Base-by-base conservation (phyloP, 2,797 vertebrate species). In the Adelosebastes latens region DNA sequence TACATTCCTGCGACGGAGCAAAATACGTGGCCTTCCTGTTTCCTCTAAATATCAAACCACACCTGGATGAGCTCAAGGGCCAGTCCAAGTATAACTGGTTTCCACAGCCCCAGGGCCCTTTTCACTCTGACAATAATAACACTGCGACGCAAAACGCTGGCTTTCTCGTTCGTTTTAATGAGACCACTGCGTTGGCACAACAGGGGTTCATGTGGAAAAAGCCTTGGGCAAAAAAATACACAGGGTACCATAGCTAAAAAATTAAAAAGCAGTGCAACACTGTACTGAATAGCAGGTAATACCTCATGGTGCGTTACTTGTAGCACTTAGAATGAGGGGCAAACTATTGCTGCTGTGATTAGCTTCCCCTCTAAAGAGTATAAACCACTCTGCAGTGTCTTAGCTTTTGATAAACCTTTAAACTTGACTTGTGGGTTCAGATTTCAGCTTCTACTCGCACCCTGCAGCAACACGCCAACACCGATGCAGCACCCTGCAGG, bases 1-100 rank as follows among this genome's bases (percentile, higher is more conserved):
- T 55, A 68, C 70, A 79, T 75, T 78, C 59, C 65, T 46, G 58
- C 3, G 0, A 71, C 67, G 22, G 32, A 69, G 55, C 18, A 77
- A 72, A 76, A 63, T 77, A 62, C 27, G 25, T 14, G 9, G 67
- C 34, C 79, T 73, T 75, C 56, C 31, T 79, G 55, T 72, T 84
- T 80, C 39, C 46, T 72, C 73, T 71, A 59, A 61, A 82, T 80
- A 84, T 86, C 64, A 88, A 79, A 87, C 34, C 69, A 69, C 84
- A 91, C 87, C 81, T 86, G 82, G 75, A 75, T 70, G 60, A 77
- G 62, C 71, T 70, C 46, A 74, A 77, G 70, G 69, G 10, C 61
- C 49, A 9, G 65, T 72, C 77, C 79, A 78, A 68, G 75, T 71
- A 71, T 62, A 80, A 85, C 76, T 83, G 67, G 79, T 71, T 85